These are phyloP conservation scores for Gallinago undulata DNA, from an alignment of 2,113 vertebrate species.

Conservation along the genomic window DNA sequence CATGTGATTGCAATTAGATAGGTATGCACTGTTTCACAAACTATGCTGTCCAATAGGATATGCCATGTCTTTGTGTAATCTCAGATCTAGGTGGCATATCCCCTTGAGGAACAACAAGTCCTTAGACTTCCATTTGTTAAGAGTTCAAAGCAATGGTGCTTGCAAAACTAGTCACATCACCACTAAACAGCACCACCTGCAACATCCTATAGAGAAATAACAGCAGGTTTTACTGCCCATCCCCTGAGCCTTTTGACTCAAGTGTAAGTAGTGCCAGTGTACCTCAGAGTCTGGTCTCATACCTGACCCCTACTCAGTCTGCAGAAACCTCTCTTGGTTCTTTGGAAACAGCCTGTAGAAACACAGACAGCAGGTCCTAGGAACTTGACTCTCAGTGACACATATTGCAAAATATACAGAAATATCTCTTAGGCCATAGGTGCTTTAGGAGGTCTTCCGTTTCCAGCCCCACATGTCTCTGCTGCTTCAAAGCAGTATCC, in stretches of 20 bases:
- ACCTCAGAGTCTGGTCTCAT: not conserved
- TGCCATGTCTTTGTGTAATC: not conserved
- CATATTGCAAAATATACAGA: not conserved
- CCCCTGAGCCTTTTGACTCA: not conserved
- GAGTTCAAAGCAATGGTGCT: not conserved
- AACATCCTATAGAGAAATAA: not conserved
- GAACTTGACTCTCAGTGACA: not conserved
- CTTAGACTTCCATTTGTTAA: not conserved
- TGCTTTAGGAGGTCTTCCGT: not conserved
- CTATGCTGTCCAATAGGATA: not conserved
- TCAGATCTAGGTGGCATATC: not conserved
- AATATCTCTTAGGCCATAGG: not conserved
- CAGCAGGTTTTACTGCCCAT: fast-evolving
- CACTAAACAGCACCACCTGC: not conserved
- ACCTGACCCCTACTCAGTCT: not conserved
- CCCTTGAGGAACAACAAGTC: not conserved
- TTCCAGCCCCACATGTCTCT: not conserved
- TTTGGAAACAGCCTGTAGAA: not conserved
- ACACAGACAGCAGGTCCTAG: not conserved
- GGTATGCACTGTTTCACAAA: slow-evolving; percentile 28
- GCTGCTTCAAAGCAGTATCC: not conserved
- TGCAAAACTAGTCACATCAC: not conserved
- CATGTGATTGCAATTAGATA: slow-evolving; percentile 21
- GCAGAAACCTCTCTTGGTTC: not conserved
- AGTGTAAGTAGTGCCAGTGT: not conserved